These are phyloP conservation scores for Microchirus variegatus DNA, from an alignment of 2,797 vertebrate genomes.

Conservation along the genomic window DNA sequence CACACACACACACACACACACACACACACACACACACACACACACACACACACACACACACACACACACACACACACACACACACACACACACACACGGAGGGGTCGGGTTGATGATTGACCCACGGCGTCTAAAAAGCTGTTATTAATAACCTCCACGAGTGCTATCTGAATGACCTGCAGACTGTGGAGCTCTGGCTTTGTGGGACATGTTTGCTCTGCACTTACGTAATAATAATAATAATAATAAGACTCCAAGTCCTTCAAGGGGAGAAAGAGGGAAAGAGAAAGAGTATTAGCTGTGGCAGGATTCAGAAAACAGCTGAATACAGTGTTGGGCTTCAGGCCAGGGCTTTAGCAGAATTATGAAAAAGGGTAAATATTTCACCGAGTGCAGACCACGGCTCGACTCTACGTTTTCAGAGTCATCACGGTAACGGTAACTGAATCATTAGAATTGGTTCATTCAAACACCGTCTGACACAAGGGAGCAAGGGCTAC, in stretches of 20 bases:
- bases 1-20: neutral
- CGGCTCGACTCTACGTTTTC: too few relatives aligned
- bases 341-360: conserved; percentile 47
- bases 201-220: conserved; percentile 15
- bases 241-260: conserved; percentile 16
- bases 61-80: neutral
- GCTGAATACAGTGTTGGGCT: conserved; percentile 32
- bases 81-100: conserved; percentile 1
- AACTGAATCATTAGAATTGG: too few relatives aligned
- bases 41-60: neutral
- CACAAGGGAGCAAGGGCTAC: too few relatives aligned
- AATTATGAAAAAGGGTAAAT: conserved; percentile 40
- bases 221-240: conserved; percentile 39
- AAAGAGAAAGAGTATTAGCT: conserved; percentile 1
- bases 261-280: neutral
- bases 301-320: conserved; percentile 1
- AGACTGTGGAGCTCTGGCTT: neutral
- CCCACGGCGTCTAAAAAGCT: conserved; percentile 16
- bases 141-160: conserved; percentile 4
- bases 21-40: neutral
- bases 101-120: conserved; percentile 45
- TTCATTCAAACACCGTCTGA: too few relatives aligned
- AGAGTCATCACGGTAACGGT: too few relatives aligned
- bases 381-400: neutral
- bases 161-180: too few relatives aligned